Evolutionary conservation across 2,888 invertebrate species (phyloP).

Genomic region (Spilosoma lubricipeda): DNA sequence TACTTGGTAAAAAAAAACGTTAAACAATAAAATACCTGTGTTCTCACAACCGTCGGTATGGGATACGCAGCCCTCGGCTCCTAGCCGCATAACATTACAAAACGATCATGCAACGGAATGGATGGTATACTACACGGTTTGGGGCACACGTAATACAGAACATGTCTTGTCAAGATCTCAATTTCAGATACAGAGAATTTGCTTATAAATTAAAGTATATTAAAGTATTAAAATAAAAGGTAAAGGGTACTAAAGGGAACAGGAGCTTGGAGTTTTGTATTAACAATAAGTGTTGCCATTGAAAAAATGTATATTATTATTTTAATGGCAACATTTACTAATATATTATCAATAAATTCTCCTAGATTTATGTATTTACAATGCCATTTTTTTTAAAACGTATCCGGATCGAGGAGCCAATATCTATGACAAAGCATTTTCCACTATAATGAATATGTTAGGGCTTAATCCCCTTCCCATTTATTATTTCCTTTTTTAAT

Average conservation of each 20-base stretch:
- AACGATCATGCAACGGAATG: slow-evolving; percentile 86
- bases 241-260: no score
- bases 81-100: slow-evolving; percentile 89
- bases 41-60: slow-evolving; percentile 97
- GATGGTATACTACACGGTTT: slow-evolving; percentile 66
- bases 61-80: slow-evolving; percentile 96
- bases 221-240: background rate
- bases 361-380: no score
- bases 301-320: background rate
- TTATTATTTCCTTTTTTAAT: no score
- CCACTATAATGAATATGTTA: slow-evolving; percentile 32
- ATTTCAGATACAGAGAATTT: background rate
- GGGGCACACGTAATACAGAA: slow-evolving; percentile 48
- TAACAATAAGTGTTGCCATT: background rate
- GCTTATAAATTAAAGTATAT: background rate
- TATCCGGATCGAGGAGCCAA: background rate
- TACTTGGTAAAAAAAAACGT: slow-evolving; percentile 15
- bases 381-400: background rate
- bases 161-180: slow-evolving; percentile 59
- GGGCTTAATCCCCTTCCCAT: slow-evolving; percentile 65
- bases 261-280: background rate
- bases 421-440: slow-evolving; percentile 58
- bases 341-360: background rate
- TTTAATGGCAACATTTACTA: background rate
- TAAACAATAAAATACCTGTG: slow-evolving; percentile 90